Conservation (phyloP, 2,888 invertebrate genomes). For the Platycheirus rosarum region DNA sequence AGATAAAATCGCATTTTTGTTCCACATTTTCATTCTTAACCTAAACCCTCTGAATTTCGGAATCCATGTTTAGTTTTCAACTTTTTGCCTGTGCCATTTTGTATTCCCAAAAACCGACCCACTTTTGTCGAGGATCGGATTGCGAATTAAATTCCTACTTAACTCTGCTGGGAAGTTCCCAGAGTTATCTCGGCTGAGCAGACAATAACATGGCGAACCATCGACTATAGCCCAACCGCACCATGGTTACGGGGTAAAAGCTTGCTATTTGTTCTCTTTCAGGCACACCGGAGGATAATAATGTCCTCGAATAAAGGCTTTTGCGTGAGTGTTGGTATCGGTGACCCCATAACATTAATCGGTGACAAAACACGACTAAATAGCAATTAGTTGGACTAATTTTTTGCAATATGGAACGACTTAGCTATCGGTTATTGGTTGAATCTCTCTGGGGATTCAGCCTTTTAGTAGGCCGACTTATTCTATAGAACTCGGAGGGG, state of each 20-base stretch:
- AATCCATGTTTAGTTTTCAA: neutral
- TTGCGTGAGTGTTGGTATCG: slow-evolving; percentile 44
- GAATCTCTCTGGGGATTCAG: neutral
- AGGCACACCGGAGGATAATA: slow-evolving; percentile 7
- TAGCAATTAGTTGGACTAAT: slow-evolving; percentile 66
- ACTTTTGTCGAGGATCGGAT: slow-evolving; percentile 5
- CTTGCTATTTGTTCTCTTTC: neutral
- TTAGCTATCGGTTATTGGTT: slow-evolving; percentile 25
- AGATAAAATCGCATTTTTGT: neutral
- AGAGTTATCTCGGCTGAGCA: slow-evolving; percentile 18
- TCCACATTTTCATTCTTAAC: neutral
- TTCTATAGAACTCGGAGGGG: too few species aligned
- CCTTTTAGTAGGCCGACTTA: too few species aligned
- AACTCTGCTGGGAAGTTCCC: neutral
- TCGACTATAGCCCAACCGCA: neutral
- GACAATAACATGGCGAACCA: slow-evolving; percentile 30
- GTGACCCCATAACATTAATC: slow-evolving; percentile 68
- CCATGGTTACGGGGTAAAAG: neutral
- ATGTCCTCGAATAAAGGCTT: slow-evolving; percentile 49
- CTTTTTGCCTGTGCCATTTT: slow-evolving; percentile 2
- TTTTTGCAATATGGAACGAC: slow-evolving; percentile 6
- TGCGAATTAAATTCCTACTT: slow-evolving; percentile 12
- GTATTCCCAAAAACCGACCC: neutral
- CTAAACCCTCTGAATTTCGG: neutral
- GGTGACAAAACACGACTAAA: slow-evolving; percentile 63